Evolutionary conservation across 30 jellyfish, hydroid and myxozoan genomes (phyloP).

Genomic region (Sanderia malayensis): DNA sequence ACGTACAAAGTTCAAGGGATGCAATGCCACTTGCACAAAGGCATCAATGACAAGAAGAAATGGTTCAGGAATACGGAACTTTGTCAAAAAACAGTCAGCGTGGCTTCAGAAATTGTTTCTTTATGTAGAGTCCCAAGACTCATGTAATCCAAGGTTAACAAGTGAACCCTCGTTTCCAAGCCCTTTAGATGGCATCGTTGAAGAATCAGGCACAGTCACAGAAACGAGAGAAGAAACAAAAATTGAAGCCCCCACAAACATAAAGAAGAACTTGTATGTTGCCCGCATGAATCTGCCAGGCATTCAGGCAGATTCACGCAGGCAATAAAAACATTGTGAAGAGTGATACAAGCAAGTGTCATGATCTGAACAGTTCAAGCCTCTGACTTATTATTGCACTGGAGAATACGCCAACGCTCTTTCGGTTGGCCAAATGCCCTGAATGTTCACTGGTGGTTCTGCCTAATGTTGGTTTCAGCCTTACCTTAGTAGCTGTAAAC

Average conservation of each 20-base stretch:
- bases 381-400: slow-evolving; percentile 18
- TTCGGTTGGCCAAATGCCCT: slow-evolving; percentile 36
- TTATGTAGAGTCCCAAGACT: slow-evolving; percentile 15
- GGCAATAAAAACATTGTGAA: slow-evolving; percentile 46
- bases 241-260: too few species aligned
- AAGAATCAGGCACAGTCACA: neutral
- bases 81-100: slow-evolving; percentile 15
- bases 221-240: neutral
- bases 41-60: slow-evolving; percentile 22
- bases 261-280: too few species aligned
- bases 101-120: slow-evolving; percentile 21
- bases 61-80: slow-evolving; percentile 34
- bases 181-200: neutral
- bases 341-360: slow-evolving; percentile 42
- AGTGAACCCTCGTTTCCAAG: slow-evolving; percentile 25
- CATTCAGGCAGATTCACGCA: too few species aligned
- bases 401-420: slow-evolving; percentile 48
- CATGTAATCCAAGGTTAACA: slow-evolving; percentile 1
- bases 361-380: neutral
- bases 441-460: too few species aligned
- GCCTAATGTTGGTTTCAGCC: too few species aligned
- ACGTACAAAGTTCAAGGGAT: slow-evolving; percentile 13
- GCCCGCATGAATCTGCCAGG: too few species aligned
- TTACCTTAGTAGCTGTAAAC: too few species aligned
- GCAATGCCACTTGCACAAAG: slow-evolving; percentile 15